Evolutionary conservation across 2,113 vertebrate species (phyloP).

Genomic region (Steatornis caripensis): DNA sequence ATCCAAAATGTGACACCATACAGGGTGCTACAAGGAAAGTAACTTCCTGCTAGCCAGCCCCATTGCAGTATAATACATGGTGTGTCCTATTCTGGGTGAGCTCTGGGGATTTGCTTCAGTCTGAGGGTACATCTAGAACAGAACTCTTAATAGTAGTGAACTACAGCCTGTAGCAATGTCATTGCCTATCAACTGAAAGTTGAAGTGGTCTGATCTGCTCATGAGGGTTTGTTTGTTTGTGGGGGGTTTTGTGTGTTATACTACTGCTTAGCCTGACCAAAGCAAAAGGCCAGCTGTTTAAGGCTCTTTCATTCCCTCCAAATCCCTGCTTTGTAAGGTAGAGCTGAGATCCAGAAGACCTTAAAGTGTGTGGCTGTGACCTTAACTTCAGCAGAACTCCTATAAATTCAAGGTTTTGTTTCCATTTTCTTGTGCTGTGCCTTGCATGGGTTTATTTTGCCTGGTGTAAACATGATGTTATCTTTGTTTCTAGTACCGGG

Average conservation of each 20-base stretch:
- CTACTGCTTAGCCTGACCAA: not conserved
- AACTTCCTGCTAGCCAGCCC: too few species aligned
- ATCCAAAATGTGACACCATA: too few species aligned
- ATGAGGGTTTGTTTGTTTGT: not conserved
- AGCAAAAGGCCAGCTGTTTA: not conserved
- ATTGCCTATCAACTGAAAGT: not conserved
- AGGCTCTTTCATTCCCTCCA: not conserved
- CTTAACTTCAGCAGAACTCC: not conserved
- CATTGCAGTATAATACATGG: too few species aligned
- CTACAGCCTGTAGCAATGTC: too few species aligned
- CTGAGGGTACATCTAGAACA: not conserved
- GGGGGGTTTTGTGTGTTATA: not conserved
- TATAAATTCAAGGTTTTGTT: not conserved
- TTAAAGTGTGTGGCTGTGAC: not conserved
- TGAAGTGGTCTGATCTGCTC: not conserved
- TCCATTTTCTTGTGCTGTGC: not conserved
- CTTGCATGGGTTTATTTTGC: not conserved
- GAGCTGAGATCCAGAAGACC: not conserved
- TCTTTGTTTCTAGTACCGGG: constrained; percentile 79
- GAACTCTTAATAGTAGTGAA: not conserved
- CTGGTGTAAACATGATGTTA: not conserved
- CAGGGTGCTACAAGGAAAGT: too few species aligned
- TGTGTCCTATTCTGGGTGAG: not conserved
- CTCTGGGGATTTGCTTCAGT: not conserved
- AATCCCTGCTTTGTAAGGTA: not conserved